phyloP scores from a whole-genome alignment of 1,140 invertebrate species.

The Bilobella aurantiaca region DNA sequence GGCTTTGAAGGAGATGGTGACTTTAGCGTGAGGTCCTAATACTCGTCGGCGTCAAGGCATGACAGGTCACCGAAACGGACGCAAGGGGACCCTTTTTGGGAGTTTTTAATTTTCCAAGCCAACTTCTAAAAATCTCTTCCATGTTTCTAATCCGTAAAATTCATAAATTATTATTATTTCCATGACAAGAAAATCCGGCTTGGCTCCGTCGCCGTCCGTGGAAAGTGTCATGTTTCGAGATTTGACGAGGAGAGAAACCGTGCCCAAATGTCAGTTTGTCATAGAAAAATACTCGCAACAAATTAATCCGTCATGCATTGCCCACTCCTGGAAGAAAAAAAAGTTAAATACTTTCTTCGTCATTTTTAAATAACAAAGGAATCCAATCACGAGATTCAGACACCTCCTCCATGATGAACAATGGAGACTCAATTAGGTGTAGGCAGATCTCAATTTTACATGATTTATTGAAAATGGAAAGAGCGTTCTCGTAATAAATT shows the following conservation, averaged over 20 bases:
- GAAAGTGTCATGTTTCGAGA: slow-evolving; percentile 3
- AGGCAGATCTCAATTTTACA: too few species aligned
- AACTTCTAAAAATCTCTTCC: background rate
- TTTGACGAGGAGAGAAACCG: background rate
- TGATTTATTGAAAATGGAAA: too few species aligned
- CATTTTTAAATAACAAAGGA: background rate
- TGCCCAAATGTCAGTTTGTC: background rate
- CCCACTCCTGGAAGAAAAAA: background rate
- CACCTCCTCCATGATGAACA: background rate
- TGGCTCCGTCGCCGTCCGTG: background rate
- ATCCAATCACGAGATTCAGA: background rate
- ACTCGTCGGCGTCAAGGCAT: background rate
- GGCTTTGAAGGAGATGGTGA: background rate
- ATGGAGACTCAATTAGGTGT: background rate
- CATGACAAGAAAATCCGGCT: background rate
- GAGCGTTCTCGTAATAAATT: too few species aligned
- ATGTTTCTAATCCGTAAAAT: background rate
- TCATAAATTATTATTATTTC: slow-evolving; percentile 6
- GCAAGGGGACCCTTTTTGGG: background rate
- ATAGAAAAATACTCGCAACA: background rate
- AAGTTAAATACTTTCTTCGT: background rate
- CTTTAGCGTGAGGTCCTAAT: too few species aligned
- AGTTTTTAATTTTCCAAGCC: background rate
- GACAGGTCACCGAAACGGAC: slow-evolving; percentile 1
- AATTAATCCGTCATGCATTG: background rate